These are phyloP conservation scores for Pogonus chalceus DNA, from an alignment of 1,140 invertebrate genomes.

Conservation along the genomic window DNA sequence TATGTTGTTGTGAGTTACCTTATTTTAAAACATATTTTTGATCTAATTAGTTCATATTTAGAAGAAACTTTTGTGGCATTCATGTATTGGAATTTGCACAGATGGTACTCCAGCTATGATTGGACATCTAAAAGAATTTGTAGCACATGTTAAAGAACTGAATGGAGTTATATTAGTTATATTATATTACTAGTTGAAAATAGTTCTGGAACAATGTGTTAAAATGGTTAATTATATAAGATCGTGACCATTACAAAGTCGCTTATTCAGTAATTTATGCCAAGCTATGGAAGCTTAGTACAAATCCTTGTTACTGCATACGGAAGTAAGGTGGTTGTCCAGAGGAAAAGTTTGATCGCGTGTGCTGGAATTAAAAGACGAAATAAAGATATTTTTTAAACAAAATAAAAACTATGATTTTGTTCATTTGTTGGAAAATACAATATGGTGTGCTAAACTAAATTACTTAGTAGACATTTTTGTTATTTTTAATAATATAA, in stretches of 20 bases:
- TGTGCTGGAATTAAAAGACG: slow-evolving; percentile 17
- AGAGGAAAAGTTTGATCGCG: slow-evolving; percentile 14
- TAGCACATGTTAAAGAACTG: slow-evolving; percentile 27
- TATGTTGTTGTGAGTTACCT: slow-evolving; percentile 16
- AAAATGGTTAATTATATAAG: slow-evolving; percentile 20
- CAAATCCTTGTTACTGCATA: slow-evolving; percentile 19
- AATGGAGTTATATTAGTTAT: slow-evolving; percentile 28
- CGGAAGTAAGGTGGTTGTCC: slow-evolving; percentile 13
- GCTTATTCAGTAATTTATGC: slow-evolving; percentile 16
- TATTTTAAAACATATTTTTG: slow-evolving; percentile 21
- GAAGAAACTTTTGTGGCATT: slow-evolving; percentile 24
- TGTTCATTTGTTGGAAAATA: slow-evolving; percentile 14
- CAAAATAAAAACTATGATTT: slow-evolving; percentile 17
- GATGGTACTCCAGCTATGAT: slow-evolving; percentile 34
- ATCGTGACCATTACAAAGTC: slow-evolving; percentile 16
- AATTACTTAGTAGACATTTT: slow-evolving; percentile 19
- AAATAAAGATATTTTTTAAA: slow-evolving; percentile 18
- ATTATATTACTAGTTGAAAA: slow-evolving; percentile 24
- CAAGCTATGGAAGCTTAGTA: slow-evolving; percentile 20
- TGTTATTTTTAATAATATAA: slow-evolving; percentile 17
- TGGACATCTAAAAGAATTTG: slow-evolving; percentile 27
- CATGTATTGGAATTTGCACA: slow-evolving; percentile 32
- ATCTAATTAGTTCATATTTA: slow-evolving; percentile 25
- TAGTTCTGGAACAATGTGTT: slow-evolving; percentile 13
- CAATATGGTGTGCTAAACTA: slow-evolving; percentile 18